Percentiles rank a stretch among this genome's conserved stretches.
Evolutionary conservation across 2,888 invertebrate species (phyloP).

Genomic region (Lepidochrysops patricia): DNA sequence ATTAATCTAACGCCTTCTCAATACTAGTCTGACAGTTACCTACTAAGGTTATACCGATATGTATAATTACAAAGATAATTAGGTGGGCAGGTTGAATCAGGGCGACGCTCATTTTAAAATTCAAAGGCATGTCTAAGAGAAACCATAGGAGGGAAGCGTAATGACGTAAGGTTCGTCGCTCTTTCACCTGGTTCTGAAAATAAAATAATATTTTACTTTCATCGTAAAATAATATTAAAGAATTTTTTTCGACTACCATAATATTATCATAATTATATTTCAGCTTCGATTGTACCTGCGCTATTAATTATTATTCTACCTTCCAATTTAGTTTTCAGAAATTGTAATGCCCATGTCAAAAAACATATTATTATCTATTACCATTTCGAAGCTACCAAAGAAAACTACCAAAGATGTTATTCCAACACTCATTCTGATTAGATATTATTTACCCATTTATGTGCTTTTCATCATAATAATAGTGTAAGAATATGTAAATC

Average conservation of each 20-base stretch:
- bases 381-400: no score
- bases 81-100: neutral
- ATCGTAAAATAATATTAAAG: neutral
- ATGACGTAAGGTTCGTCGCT: slow-evolving; percentile 21
- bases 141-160: slow-evolving; percentile 19
- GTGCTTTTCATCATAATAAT: no score
- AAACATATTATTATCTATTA: no score
- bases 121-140: slow-evolving; percentile 23
- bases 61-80: neutral
- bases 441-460: no score
- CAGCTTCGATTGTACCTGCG: neutral
- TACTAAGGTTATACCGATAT: no score
- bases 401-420: no score
- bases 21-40: no score
- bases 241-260: neutral
- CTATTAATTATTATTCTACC: neutral
- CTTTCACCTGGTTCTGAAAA: slow-evolving; percentile 15
- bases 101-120: slow-evolving; percentile 20
- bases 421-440: no score
- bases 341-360: no score
- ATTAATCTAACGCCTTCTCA: no score
- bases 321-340: neutral
- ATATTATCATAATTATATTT: neutral
- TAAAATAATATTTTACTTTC: neutral
- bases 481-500: no score